Evolutionary conservation across 2,113 vertebrate genomes (phyloP).

Genomic region (Etheostoma spectabile): DNA sequence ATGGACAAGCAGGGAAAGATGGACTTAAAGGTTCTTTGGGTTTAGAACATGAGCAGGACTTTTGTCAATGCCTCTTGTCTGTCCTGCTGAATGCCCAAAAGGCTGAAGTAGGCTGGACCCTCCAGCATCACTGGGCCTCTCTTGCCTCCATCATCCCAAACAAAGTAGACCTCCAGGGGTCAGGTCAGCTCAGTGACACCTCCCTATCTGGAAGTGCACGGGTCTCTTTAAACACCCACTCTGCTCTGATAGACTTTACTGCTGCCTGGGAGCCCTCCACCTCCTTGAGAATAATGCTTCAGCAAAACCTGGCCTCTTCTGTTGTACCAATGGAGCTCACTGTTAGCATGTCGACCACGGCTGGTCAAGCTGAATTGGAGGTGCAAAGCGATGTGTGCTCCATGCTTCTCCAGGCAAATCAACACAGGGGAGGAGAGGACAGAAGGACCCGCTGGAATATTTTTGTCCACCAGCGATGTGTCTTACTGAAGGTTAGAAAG

Average conservation of each 20-base stretch:
- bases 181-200: slow-evolving; percentile 33
- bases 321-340: slow-evolving; percentile 28
- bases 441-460: slow-evolving; percentile 61
- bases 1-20: slow-evolving; percentile 51
- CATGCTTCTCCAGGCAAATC: slow-evolving; percentile 45
- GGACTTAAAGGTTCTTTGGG: slow-evolving; percentile 53
- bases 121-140: slow-evolving; percentile 57
- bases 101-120: slow-evolving; percentile 46
- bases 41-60: slow-evolving; percentile 56
- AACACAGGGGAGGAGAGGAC: slow-evolving; percentile 29
- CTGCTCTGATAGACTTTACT: slow-evolving; percentile 38
- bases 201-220: slow-evolving; percentile 34
- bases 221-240: slow-evolving; percentile 28
- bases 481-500: slow-evolving; percentile 76
- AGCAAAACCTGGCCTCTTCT: slow-evolving; percentile 35
- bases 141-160: slow-evolving; percentile 54
- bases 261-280: slow-evolving; percentile 33
- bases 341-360: slow-evolving; percentile 20
- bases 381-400: slow-evolving; percentile 57
- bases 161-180: slow-evolving; percentile 48
- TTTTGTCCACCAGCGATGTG: slow-evolving; percentile 60
- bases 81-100: slow-evolving; percentile 40
- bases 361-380: slow-evolving; percentile 41
- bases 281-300: slow-evolving; percentile 40
- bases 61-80: slow-evolving; percentile 29